Conservation (phyloP, 2,113 vertebrate species). For the Percopsis transmontana region DNA sequence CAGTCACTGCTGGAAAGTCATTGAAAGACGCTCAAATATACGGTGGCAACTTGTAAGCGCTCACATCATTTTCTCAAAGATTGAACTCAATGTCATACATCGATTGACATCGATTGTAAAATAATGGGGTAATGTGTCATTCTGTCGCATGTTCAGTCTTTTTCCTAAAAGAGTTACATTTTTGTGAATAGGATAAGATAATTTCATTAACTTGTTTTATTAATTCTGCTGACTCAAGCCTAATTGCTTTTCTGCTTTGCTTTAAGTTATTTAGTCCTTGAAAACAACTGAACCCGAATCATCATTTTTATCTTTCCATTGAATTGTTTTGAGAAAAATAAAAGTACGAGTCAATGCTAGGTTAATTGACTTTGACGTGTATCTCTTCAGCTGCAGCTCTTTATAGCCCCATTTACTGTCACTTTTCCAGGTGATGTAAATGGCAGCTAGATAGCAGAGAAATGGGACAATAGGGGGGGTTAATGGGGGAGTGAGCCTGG, state of each 20-base stretch:
- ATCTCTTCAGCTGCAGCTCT: slow-evolving; percentile 29
- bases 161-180: too few relatives aligned
- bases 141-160: too few relatives aligned
- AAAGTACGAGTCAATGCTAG: too few relatives aligned
- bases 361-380: slow-evolving; percentile 10
- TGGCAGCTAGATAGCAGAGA: slow-evolving; percentile 52
- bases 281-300: too few relatives aligned
- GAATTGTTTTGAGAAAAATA: too few relatives aligned
- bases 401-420: slow-evolving; percentile 50
- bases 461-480: slow-evolving; percentile 55
- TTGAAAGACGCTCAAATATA: background rate
- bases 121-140: too few relatives aligned
- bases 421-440: slow-evolving; percentile 36
- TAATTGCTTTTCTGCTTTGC: too few relatives aligned
- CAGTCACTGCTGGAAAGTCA: slow-evolving; percentile 4
- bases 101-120: background rate
- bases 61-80: background rate
- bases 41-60: background rate
- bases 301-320: too few relatives aligned
- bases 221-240: too few relatives aligned
- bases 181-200: too few relatives aligned
- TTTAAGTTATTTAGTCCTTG: too few relatives aligned
- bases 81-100: background rate
- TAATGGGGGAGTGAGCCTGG: slow-evolving; percentile 59
- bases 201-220: too few relatives aligned